Evolutionary conservation across 2,888 invertebrate species (phyloP).

Genomic region (Colostygia pectinataria): DNA sequence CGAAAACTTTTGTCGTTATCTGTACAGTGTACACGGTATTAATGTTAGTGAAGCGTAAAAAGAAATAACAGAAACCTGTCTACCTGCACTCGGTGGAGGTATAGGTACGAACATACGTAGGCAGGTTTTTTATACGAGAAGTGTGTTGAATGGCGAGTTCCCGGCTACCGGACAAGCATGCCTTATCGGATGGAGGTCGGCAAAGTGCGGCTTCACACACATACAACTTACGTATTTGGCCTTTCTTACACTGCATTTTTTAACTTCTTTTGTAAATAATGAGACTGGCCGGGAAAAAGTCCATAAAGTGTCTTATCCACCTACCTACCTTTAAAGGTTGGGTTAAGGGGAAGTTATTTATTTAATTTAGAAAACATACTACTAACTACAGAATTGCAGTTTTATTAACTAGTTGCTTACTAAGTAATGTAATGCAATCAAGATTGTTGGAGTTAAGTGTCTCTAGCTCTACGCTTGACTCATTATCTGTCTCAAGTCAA

Average conservation of each 20-base stretch:
- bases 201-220: conserved; percentile 35
- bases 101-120: conserved; percentile 31
- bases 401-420: no score
- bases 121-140: conserved; percentile 57
- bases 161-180: conserved; percentile 61
- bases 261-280: background rate
- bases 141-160: conserved; percentile 49
- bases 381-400: no score
- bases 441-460: background rate
- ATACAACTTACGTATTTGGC: conserved; percentile 15
- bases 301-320: no score
- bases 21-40: conserved; percentile 29
- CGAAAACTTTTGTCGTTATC: conserved; percentile 29
- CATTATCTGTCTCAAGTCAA: conserved; percentile 24
- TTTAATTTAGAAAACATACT: no score
- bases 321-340: no score
- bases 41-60: conserved; percentile 39
- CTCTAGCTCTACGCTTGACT: conserved; percentile 1
- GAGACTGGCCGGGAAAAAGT: background rate
- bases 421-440: background rate
- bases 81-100: conserved; percentile 33
- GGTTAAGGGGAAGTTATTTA: no score
- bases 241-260: conserved; percentile 11
- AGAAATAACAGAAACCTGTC: conserved; percentile 43
- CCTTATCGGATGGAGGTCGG: conserved; percentile 66